Evolutionary conservation across 2,797 vertebrate genomes (phyloP).

Genomic region (Balearica regulorum): DNA sequence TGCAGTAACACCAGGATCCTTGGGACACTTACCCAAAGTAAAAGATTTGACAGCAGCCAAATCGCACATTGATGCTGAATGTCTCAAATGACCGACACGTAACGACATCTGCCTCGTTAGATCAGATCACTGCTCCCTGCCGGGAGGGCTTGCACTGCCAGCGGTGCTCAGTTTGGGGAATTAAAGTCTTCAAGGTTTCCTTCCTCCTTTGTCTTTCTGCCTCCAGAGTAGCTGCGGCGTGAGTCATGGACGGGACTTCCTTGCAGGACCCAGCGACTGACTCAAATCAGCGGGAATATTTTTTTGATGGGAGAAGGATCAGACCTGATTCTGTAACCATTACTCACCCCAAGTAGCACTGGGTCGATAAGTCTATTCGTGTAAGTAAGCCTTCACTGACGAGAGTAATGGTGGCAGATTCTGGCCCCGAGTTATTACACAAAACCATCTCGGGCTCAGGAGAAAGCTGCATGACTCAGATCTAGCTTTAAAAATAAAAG

Average conservation of each 20-base stretch:
- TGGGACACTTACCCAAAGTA: neutral
- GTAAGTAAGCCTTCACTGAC: neutral
- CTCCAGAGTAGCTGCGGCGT: neutral
- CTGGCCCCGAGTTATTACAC: neutral
- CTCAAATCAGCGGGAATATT: neutral
- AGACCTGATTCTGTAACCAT: neutral
- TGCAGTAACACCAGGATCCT: rapidly evolving
- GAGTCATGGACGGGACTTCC: neutral
- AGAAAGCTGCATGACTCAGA: constrained; percentile 43
- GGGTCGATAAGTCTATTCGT: neutral
- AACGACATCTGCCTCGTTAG: neutral
- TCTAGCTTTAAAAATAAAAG: constrained; percentile 38
- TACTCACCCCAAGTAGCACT: neutral
- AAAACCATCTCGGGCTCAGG: neutral
- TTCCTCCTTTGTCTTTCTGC: neutral
- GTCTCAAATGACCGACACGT: neutral
- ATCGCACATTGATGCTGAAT: neutral
- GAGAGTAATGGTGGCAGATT: constrained; percentile 12
- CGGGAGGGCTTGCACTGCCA: neutral
- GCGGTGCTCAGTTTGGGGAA: neutral
- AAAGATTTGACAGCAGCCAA: neutral
- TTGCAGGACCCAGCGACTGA: neutral
- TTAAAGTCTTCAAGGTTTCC: neutral
- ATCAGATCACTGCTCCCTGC: neutral
- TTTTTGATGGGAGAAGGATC: neutral